Base-by-base conservation (phyloP, 1,140 invertebrate genomes). In the Scaptomyza hsui region DNA sequence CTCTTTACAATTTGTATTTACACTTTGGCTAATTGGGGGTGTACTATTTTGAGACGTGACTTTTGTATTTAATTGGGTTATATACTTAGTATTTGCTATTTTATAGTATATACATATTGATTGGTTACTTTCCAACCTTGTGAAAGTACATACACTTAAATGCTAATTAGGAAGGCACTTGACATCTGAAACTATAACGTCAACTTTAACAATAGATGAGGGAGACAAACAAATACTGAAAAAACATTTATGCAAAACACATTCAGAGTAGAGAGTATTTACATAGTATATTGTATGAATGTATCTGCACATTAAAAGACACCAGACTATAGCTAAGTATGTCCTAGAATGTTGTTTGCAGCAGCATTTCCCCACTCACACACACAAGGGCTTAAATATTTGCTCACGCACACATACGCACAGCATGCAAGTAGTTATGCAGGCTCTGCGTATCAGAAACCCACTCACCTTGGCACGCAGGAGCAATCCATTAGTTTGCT, bases 121-220 rank as follows among this genome's bases (percentile, higher is more conserved):
- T 60, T 42, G 51, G 52, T 47, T 56, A 42, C 19, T 37, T 12
- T 48, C 21, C 42, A 65, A 57, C 9, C 35, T 49, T 26, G 10
- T 19, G 21, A 51, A 55, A 59, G 53, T 53, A 64, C 29, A 52
- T 24, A 52, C 21, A 51, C 74, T 86, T 86, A 86, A 62, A 69
- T 72, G 44, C 77, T 86, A 86, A 70, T 78, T 59, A 78, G 81
- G 75, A 86, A 86, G 81, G 81, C 81, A 86, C 81, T 86, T 86
- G 65, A 78, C 74, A 80, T 77, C 78, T 70, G 13, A 82, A 83
- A 83, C 59, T 41, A 80, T 52, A 68, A 39, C 49, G 59, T 70
- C 47, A 74, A 71, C 47, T 47, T 63, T 49, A 71, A 70, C 65
- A 57, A 63, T 19, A 57, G 21, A 48, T 19, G 42, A 72, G 26